Evolutionary conservation across 1,140 invertebrate genomes (phyloP), one percentile per base, ranked within the genome.

Genomic region (Cyrtorhinus lividipennis): DNA sequence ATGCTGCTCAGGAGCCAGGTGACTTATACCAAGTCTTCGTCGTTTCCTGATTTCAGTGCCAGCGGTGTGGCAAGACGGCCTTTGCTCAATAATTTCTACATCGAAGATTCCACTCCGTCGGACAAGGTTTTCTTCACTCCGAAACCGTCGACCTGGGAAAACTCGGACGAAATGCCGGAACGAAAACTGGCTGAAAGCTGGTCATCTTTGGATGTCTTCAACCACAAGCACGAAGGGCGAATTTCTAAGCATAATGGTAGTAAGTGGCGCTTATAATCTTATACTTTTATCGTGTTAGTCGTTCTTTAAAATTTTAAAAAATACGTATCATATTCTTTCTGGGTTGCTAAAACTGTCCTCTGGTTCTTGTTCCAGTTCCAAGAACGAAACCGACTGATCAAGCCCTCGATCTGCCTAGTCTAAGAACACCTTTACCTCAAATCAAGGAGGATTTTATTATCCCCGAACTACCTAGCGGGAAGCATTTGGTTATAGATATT

Each of bases 391-490:
- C 30, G 5, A 15, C 15, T 5, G 15, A 38, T 38, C 5, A 8
- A 5, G 5, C 30, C 30, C 5, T 13, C 8, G 48, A 53, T 13
- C 20, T 53, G 10, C 48, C 48, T 5, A 53, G 48, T 53, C 20
- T 53, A 20, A 53, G 48, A 20, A 24, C 25, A 23, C 25, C 61
- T 25, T 10, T 61, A 1, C 24, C 59, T 22, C 20, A 63, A 57
- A 23, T 56, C 22, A 13, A 62, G 18, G 53, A 64, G 13, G 66
- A 67, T 59, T 71, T 70, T 61, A 66, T 71, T n/a, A 88, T 90
- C 65, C 87, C 88, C 0, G 84, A 87, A 74, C 73, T 89, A 63
- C 88, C 88, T 1, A 73, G 71, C 67, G 88, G 88, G 13, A 73
- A 78, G 68, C 69, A 80, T 58, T 71, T 91, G 63, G 78, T 80